Percentiles rank a stretch among this genome's conserved stretches.
phyloP scores from a whole-genome alignment of 2,888 invertebrate genomes.

The Coenonympha arcania region DNA sequence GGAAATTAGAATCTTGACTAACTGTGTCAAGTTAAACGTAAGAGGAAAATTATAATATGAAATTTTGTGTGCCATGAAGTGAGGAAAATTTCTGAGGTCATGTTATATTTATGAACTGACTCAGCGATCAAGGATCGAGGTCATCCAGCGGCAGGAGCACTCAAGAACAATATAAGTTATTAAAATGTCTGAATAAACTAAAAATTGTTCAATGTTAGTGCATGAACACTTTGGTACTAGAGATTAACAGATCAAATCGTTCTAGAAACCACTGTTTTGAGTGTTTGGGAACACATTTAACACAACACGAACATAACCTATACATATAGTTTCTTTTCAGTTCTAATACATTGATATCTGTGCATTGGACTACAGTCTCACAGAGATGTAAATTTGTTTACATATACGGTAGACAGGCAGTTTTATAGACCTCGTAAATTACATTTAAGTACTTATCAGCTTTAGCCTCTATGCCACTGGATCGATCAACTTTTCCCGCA shows the following conservation, averaged over 20 bases:
- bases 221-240: conserved; percentile 7
- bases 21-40: conserved; percentile 18
- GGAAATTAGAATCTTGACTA: conserved; percentile 13
- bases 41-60: conserved; percentile 24
- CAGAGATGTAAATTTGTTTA: not conserved
- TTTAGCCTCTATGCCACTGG: not conserved
- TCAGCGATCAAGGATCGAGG: conserved; percentile 18
- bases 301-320: not conserved
- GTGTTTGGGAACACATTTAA: not conserved
- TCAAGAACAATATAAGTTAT: conserved; percentile 18
- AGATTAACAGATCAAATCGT: conserved; percentile 12
- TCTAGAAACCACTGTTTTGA: conserved; percentile 9
- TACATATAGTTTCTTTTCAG: not conserved
- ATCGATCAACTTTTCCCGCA: not conserved
- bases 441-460: not conserved
- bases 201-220: conserved; percentile 13
- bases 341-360: too few species aligned
- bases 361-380: too few species aligned
- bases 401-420: not conserved
- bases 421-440: not conserved
- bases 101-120: conserved; percentile 9
- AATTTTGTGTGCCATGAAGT: too few species aligned
- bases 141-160: conserved; percentile 15
- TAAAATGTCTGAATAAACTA: conserved; percentile 15
- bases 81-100: conserved; percentile 14